Conservation (phyloP, 2,113 vertebrate genomes). For the Macrotus californicus region DNA sequence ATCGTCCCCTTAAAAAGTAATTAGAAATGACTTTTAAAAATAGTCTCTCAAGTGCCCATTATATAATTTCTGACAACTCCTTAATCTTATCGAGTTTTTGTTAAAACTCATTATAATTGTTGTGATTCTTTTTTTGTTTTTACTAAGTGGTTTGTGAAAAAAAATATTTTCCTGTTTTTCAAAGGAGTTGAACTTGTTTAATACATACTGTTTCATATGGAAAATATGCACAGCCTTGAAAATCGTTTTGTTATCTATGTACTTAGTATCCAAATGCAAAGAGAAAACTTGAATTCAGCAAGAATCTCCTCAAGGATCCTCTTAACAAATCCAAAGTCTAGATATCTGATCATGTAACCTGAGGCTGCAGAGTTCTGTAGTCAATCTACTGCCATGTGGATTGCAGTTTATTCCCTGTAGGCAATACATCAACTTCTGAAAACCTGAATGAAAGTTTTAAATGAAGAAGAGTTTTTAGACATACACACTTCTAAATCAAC, state of each 20-base stretch:
- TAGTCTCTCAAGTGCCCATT: neutral
- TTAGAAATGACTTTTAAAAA: conserved; percentile 37
- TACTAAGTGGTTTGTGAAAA: neutral
- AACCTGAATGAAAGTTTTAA: conserved; percentile 41
- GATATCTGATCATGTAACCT: neutral
- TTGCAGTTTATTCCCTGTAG: neutral
- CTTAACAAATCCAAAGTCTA: conserved; percentile 31
- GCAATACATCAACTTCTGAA: conserved; percentile 29
- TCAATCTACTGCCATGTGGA: neutral
- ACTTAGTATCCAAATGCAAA: conserved; percentile 13
- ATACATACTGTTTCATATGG: neutral
- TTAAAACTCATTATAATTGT: conserved; percentile 15
- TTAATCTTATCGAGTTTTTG: conserved; percentile 17
- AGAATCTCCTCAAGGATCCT: neutral
- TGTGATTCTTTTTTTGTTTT: neutral
- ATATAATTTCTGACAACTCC: neutral
- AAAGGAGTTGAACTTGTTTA: neutral
- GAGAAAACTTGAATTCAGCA: neutral
- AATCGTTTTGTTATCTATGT: neutral
- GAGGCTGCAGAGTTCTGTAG: neutral
- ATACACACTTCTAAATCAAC: conserved; percentile 11
- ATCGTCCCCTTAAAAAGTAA: conserved; percentile 14
- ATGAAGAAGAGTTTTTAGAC: neutral
- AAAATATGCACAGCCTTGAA: neutral
- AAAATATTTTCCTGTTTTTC: neutral